Percentiles rank a stretch among this genome's conserved stretches.
phyloP scores from a whole-genome alignment of 53 echinoderm and acorn worm genomes.

The Paracentrotus lividus region DNA sequence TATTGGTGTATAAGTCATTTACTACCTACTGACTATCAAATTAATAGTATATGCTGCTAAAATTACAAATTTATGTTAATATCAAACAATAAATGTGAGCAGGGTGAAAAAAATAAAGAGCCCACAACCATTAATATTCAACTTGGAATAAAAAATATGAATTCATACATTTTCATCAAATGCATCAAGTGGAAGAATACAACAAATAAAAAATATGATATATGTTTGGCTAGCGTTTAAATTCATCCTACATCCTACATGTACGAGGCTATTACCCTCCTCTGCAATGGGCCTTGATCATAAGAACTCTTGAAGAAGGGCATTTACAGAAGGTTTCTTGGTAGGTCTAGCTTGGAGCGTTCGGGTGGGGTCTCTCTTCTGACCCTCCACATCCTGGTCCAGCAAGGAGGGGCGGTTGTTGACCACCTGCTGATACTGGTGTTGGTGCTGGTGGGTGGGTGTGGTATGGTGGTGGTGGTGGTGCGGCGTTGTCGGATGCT shows the following conservation, averaged over 20 bases:
- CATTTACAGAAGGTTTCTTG: constrained; percentile 74
- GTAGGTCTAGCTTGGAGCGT: constrained; percentile 67
- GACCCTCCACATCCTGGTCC: constrained; percentile 84
- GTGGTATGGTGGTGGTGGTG: constrained; percentile 64
- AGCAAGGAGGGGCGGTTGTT: constrained; percentile 71
- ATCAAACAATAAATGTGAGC: not conserved
- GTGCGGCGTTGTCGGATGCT: constrained; percentile 43
- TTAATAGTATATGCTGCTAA: not conserved
- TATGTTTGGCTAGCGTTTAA: constrained; percentile 2
- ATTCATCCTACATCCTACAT: constrained; percentile 13
- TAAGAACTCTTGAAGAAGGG: constrained; percentile 81
- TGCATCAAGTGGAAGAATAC: constrained; percentile 25
- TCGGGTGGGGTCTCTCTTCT: constrained; percentile 81
- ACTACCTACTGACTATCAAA: not conserved
- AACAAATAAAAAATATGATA: not conserved
- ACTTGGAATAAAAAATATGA: not conserved
- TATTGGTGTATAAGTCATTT: not conserved
- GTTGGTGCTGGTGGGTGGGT: constrained; percentile 57
- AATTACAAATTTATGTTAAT: not conserved
- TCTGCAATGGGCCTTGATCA: constrained; percentile 72
- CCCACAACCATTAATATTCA: not conserved
- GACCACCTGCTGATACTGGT: constrained; percentile 36
- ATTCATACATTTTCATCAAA: not conserved
- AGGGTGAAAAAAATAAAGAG: not conserved
- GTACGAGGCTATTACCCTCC: not conserved